Evolutionary conservation across 2,888 invertebrate species (phyloP).

Genomic region (Andrena marginata): DNA sequence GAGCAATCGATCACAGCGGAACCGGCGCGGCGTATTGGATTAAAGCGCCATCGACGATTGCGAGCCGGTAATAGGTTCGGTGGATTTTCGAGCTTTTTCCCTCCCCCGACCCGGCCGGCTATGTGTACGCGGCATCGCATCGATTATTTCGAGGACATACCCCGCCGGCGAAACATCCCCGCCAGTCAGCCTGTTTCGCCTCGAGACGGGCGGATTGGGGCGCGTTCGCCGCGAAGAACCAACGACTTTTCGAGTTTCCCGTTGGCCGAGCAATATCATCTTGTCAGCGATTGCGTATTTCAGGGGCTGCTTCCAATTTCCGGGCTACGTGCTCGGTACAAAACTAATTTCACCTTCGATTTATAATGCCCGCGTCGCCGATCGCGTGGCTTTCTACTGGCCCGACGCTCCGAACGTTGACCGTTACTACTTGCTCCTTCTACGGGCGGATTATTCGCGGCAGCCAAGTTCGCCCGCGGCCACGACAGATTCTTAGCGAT

Average conservation of each 20-base stretch:
- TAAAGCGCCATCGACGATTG: constrained; percentile 48
- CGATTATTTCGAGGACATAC: constrained; percentile 28
- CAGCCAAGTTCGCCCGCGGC: not conserved
- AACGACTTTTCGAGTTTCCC: constrained; percentile 21
- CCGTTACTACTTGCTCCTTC: not conserved
- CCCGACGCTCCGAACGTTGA: constrained; percentile 15
- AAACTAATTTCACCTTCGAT: constrained; percentile 45
- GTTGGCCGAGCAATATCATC: constrained; percentile 24
- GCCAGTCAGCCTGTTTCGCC: no score
- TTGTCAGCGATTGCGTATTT: constrained; percentile 48
- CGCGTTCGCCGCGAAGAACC: constrained; percentile 4
- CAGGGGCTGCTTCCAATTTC: constrained; percentile 31
- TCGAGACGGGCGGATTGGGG: not conserved
- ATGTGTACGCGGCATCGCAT: not conserved
- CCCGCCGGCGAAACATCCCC: not conserved
- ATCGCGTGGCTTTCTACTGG: not conserved
- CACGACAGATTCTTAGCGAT: not conserved
- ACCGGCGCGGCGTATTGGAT: constrained; percentile 30
- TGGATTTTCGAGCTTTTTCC: not conserved
- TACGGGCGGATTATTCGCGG: constrained; percentile 18
- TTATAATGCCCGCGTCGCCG: constrained; percentile 23
- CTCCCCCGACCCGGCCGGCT: not conserved
- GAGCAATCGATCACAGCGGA: constrained; percentile 47
- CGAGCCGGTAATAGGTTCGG: constrained; percentile 8
- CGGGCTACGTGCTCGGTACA: constrained; percentile 25